Evolutionary conservation across 2,888 invertebrate species (phyloP).

Genomic region (Campoplex nolae): DNA sequence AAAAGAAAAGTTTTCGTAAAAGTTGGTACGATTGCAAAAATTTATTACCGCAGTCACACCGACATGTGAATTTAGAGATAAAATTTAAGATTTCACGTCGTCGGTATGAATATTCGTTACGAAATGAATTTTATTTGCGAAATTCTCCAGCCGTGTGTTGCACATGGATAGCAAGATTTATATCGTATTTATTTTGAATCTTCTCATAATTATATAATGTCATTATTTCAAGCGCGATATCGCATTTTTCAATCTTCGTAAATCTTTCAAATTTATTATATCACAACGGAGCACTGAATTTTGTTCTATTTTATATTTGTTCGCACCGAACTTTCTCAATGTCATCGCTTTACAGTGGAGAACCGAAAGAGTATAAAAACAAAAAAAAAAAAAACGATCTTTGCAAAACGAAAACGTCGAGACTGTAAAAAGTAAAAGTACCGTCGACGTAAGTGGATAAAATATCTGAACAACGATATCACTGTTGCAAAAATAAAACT

Average conservation of each 20-base stretch:
- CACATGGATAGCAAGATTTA: neutral
- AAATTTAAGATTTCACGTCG: neutral
- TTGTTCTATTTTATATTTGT: neutral
- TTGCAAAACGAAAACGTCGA: neutral
- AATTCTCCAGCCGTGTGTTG: neutral
- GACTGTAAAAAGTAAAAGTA: no score
- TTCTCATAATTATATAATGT: neutral
- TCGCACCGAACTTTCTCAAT: neutral
- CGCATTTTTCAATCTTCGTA: neutral
- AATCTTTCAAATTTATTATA: neutral
- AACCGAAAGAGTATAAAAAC: neutral
- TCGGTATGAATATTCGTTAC: neutral
- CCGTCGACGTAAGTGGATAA: no score
- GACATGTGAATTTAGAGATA: neutral
- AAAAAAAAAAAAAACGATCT: neutral
- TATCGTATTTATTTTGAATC: neutral
- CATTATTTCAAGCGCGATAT: neutral
- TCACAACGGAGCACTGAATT: neutral
- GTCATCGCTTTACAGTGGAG: neutral
- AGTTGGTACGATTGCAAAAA: neutral
- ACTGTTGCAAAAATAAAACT: no score
- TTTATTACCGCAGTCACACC: neutral
- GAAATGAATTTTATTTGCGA: neutral
- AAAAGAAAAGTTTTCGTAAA: neutral
- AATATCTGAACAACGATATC: no score